Evolutionary conservation across 1,140 invertebrate genomes (phyloP).

Genomic region (Drepana arcuata): DNA sequence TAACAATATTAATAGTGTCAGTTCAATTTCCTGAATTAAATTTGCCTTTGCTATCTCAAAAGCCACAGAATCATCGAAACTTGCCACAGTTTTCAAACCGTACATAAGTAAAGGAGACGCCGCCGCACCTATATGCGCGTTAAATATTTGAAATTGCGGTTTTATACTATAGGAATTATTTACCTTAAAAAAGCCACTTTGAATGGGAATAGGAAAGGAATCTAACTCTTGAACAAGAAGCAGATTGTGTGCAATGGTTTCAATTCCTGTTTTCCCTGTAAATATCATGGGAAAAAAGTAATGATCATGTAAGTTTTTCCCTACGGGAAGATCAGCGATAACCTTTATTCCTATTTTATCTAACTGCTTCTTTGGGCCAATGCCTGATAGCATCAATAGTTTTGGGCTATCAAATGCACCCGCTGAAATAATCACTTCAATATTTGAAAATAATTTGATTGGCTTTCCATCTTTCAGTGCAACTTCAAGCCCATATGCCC

Average conservation of each 20-base stretch:
- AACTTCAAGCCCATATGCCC: conserved; percentile 76
- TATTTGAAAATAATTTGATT: conserved; percentile 52
- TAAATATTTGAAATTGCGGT: conserved; percentile 55
- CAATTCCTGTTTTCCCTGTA: conserved; percentile 31
- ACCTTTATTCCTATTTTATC: conserved; percentile 72
- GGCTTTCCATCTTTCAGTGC: conserved; percentile 54
- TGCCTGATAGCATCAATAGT: conserved; percentile 79
- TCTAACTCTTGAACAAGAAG: conserved; percentile 29
- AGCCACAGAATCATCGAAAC: conserved; percentile 76
- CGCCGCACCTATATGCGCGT: conserved; percentile 33
- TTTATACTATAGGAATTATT: conserved; percentile 15
- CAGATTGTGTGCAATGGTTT: conserved; percentile 32
- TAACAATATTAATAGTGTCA: conserved; percentile 50
- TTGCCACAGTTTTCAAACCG: conserved; percentile 77
- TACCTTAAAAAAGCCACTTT: conserved; percentile 28
- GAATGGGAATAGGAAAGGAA: conserved; percentile 34
- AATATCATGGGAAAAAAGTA: conserved; percentile 37
- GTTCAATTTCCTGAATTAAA: conserved; percentile 66
- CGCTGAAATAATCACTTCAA: conserved; percentile 78
- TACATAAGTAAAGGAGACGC: conserved; percentile 77
- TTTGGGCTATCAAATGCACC: conserved; percentile 77
- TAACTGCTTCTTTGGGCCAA: conserved; percentile 75
- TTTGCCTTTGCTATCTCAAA: conserved; percentile 79
- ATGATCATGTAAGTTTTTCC: conserved; percentile 80
- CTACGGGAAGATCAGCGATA: conserved; percentile 77